Evolutionary conservation across 2,113 vertebrate genomes (phyloP).

Genomic region (Macquaria ambigua): DNA sequence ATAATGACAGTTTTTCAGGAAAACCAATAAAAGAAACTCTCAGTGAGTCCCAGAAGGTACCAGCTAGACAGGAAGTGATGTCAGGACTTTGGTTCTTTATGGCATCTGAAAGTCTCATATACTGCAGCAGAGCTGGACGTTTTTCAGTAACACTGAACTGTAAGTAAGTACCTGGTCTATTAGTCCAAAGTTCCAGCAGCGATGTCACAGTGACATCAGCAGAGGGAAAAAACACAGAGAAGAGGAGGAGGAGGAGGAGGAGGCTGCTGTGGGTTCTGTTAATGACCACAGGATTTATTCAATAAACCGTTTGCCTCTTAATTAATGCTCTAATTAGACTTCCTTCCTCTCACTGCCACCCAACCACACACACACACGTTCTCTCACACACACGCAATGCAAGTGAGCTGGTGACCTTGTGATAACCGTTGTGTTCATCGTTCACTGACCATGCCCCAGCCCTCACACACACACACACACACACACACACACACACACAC

Average conservation of each 20-base stretch:
- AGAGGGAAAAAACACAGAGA: background rate
- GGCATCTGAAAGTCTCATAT: background rate
- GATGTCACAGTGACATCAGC: background rate
- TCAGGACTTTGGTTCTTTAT: background rate
- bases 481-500: slow-evolving; percentile 84
- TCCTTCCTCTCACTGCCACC: slow-evolving; percentile 71
- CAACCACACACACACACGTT: slow-evolving; percentile 53
- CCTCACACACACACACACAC: slow-evolving; percentile 59
- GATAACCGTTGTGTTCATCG: slow-evolving; percentile 93
- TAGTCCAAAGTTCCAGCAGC: slow-evolving; percentile 17
- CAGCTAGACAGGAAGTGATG: background rate
- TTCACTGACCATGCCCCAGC: slow-evolving; percentile 82
- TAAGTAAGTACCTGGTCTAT: background rate
- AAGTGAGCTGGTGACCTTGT: slow-evolving; percentile 91
- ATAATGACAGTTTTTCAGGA: background rate
- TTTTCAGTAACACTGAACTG: background rate
- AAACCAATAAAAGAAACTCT: background rate
- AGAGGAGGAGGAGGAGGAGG: slow-evolving; percentile 22
- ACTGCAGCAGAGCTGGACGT: background rate
- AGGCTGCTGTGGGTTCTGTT: slow-evolving; percentile 60
- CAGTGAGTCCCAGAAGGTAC: background rate
- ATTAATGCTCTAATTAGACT: slow-evolving; percentile 89
- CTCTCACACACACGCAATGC: slow-evolving; percentile 12
- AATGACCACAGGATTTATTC: slow-evolving; percentile 89
- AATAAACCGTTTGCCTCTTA: slow-evolving; percentile 87